These are phyloP conservation scores for Tenthredo distinguenda DNA, from an alignment of 2,888 invertebrate genomes.

Conservation along the genomic window DNA sequence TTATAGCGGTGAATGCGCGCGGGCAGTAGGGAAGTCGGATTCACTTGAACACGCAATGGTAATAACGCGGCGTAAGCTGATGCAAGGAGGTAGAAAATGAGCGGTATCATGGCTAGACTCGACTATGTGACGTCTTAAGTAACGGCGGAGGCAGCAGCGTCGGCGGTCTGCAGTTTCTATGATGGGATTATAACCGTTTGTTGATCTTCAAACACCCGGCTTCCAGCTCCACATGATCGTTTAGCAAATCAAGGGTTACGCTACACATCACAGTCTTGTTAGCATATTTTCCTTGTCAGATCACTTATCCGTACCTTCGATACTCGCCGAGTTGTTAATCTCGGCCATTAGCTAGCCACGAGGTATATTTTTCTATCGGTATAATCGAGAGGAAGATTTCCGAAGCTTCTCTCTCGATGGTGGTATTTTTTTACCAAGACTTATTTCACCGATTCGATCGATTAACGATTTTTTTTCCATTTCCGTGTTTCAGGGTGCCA, in stretches of 20 bases:
- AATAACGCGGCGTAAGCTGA: slow-evolving; percentile 11
- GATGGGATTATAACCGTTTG: slow-evolving; percentile 58
- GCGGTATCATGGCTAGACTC: slow-evolving; percentile 25
- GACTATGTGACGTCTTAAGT: slow-evolving; percentile 39
- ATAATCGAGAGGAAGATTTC: background rate
- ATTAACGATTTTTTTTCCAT: background rate
- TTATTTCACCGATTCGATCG: too few relatives aligned
- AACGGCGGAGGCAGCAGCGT: slow-evolving; percentile 33
- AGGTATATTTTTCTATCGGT: background rate
- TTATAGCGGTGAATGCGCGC: slow-evolving; percentile 29
- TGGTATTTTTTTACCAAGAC: background rate
- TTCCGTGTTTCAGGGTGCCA: slow-evolving; percentile 62
- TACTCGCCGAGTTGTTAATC: background rate
- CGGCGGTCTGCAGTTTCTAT: slow-evolving; percentile 23
- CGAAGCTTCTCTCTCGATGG: background rate
- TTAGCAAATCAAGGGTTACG: slow-evolving; percentile 46
- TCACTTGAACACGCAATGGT: slow-evolving; percentile 35
- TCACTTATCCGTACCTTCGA: background rate
- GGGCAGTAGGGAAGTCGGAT: slow-evolving; percentile 11
- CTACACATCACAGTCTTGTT: slow-evolving; percentile 7
- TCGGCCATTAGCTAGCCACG: background rate
- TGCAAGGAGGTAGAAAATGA: slow-evolving; percentile 5
- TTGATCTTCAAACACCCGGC: slow-evolving; percentile 44
- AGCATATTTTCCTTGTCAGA: background rate
- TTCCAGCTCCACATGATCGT: background rate